Base-by-base conservation (phyloP, 2,797 vertebrate genomes). In the Cryptoprocta ferox region DNA sequence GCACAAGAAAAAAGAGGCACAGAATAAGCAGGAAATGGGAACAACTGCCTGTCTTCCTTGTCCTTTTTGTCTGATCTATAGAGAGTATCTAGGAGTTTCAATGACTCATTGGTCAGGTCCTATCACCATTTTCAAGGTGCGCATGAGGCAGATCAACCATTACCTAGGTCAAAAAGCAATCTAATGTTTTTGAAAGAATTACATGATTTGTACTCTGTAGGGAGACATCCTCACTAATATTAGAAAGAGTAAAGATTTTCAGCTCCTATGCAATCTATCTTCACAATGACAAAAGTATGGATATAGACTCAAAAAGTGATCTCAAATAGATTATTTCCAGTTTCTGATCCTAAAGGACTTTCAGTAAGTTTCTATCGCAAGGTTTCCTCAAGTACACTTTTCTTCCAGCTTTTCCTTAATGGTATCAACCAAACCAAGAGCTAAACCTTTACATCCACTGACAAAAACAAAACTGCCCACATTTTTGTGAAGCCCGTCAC, bases 211-310 rank as follows among this genome's bases (percentile, higher is more conserved):
- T n/a, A 82, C 50, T 89, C 68, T 53, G 6, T 15, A 85, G 75
- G 21, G 8, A 86, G 68, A 12, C 30, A 42, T 53, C 39, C 30
- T 95, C 73, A 89, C 28, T 65, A 91, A 37, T 39, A 68, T 68
- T n/a, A 50, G 28, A 59, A 78, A 84, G 45, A 80, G 28, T 15
- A 50, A 81, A 79, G 2, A 26, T 65, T 91, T 91, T 80, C 61
- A 61, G n/a, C 26, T 85, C 19, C 82, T 81, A 39, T 11, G 50
- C 18, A 80, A 81, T 76, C 65, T 45, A 39, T 76, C 18, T 95
- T 80, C 65, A 91, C 94, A 94, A 93, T 48, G 35, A 80, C 26
- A 85, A 81, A 87, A 92, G 76, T 61, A 84, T 91, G 24, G 53
- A 78, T n/a, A n/a, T 0, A 78, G 53, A 93, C 53, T 66, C 65